Conservation (phyloP, 1,140 invertebrate genomes). For the Papilio xuthus region DNA sequence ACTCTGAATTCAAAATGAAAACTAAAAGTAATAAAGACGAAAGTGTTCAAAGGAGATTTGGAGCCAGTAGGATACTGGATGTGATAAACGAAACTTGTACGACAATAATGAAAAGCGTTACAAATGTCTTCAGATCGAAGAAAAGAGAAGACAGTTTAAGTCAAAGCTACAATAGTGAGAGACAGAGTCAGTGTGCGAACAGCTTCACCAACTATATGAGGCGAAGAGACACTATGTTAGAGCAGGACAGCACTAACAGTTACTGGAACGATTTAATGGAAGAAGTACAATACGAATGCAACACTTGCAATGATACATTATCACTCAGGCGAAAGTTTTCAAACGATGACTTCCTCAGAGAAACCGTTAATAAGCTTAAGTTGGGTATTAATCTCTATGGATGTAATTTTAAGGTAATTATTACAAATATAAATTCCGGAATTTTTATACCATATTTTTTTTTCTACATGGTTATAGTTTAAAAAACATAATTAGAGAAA, state of each 20-base stretch:
- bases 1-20: background rate
- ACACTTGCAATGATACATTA: conserved; percentile 64
- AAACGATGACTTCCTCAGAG: conserved; percentile 54
- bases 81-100: conserved; percentile 68
- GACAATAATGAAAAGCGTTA: conserved; percentile 60
- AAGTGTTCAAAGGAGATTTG: background rate
- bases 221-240: conserved; percentile 53
- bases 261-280: background rate
- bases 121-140: conserved; percentile 61
- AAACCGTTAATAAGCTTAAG: conserved; percentile 70
- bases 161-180: conserved; percentile 24
- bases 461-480: background rate
- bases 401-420: conserved; percentile 74
- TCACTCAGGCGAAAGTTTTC: conserved; percentile 58
- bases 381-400: conserved; percentile 76
- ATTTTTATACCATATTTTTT: background rate
- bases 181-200: conserved; percentile 45
- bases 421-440: background rate
- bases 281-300: conserved; percentile 45
- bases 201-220: conserved; percentile 69
- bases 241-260: conserved; percentile 14
- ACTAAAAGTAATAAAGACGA: background rate
- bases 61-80: conserved; percentile 51
- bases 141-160: conserved; percentile 35
- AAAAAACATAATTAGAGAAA: background rate